These are phyloP conservation scores for Cremastobaeus sp. DNA, from an alignment of 2,888 invertebrate genomes.

Conservation along the genomic window DNA sequence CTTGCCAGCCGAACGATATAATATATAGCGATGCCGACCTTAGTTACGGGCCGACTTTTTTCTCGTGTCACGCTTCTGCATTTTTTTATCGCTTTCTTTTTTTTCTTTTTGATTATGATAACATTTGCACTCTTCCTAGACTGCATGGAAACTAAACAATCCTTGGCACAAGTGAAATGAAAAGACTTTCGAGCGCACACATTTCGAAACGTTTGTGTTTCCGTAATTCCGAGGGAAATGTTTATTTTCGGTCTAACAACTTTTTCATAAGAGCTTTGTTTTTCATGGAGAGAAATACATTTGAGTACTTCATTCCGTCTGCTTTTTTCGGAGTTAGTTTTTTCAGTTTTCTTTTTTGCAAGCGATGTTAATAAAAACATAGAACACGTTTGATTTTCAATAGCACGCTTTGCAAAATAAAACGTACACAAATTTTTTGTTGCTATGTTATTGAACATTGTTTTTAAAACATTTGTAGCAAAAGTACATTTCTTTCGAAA, in stretches of 20 bases:
- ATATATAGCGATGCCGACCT: constrained; percentile 22
- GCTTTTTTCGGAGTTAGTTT: not conserved
- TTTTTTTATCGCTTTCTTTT: constrained; percentile 20
- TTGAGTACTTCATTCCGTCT: constrained; percentile 8
- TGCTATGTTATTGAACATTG: too few relatives aligned
- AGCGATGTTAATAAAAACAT: not conserved
- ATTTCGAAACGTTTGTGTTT: constrained; percentile 18
- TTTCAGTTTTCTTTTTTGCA: not conserved
- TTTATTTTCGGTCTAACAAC: constrained; percentile 21
- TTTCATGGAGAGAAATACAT: constrained; percentile 1
- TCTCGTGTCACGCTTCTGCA: not conserved
- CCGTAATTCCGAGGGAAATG: constrained; percentile 18
- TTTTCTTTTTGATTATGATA: constrained; percentile 15
- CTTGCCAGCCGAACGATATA: constrained; percentile 1
- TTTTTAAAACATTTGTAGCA: too few relatives aligned
- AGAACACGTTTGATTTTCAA: too few relatives aligned
- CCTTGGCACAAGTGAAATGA: constrained; percentile 13
- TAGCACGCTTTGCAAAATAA: too few relatives aligned
- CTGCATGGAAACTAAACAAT: constrained; percentile 13
- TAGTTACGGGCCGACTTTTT: constrained; percentile 1
- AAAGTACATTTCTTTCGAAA: too few relatives aligned
- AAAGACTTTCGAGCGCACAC: constrained; percentile 4
- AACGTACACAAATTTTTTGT: too few relatives aligned
- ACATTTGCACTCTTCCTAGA: constrained; percentile 6
- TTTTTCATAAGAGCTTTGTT: constrained; percentile 24